Percentiles rank a stretch among this genome's conserved stretches.
Conservation (phyloP, 1,140 invertebrate species). For the Polypedilum vanderplanki region DNA sequence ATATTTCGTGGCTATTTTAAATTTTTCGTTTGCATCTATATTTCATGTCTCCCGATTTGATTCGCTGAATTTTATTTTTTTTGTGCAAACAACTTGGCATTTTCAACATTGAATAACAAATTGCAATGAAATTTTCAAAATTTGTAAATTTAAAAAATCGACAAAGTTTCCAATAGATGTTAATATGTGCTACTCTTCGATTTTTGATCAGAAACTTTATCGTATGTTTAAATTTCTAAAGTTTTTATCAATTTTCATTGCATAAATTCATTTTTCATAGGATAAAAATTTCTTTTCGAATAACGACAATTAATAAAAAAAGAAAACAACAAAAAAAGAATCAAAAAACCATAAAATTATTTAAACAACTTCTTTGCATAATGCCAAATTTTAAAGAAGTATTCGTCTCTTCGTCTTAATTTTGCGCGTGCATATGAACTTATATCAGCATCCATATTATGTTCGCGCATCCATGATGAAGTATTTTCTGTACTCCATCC, state of each 20-base stretch:
- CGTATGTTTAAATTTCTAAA: neutral
- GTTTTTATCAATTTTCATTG: neutral
- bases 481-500: constrained; percentile 84
- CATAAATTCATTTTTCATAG: neutral
- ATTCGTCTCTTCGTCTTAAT: constrained; percentile 76
- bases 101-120: constrained; percentile 17
- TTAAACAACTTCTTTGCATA: constrained; percentile 76
- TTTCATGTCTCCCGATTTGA: constrained; percentile 14
- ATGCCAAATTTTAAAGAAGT: constrained; percentile 90
- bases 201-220: neutral
- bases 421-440: constrained; percentile 75
- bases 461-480: constrained; percentile 85
- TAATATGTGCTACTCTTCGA: neutral
- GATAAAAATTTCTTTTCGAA: neutral
- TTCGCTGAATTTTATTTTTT: neutral
- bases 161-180: neutral
- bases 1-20: neutral
- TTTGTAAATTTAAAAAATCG: neutral
- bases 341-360: constrained; percentile 42
- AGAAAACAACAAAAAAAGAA: neutral
- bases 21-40: constrained; percentile 21
- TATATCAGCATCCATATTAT: constrained; percentile 89
- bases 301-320: neutral
- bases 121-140: neutral
- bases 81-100: neutral